A percentile compares a stretch with the other conserved stretches of the same genome.
These are phyloP conservation scores for Calliphora vicina DNA, from an alignment of 1,140 invertebrate genomes.

Conservation along the genomic window DNA sequence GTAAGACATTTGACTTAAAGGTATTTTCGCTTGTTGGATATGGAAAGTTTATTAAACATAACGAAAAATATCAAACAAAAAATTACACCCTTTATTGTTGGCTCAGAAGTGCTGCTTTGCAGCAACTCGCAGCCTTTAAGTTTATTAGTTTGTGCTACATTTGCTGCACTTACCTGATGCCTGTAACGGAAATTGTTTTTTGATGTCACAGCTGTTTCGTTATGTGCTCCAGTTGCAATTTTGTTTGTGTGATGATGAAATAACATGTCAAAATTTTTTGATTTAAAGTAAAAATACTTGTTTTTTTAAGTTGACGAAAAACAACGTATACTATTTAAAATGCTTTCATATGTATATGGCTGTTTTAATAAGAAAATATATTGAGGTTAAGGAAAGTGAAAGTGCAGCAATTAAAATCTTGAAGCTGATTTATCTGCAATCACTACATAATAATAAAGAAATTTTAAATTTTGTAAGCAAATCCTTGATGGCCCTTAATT, in stretches of 20 bases:
- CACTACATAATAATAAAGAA: too few relatives aligned
- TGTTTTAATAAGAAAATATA: too few relatives aligned
- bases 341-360: too few relatives aligned
- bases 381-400: too few relatives aligned
- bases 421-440: too few relatives aligned
- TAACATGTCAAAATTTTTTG: not conserved
- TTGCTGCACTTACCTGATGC: not conserved
- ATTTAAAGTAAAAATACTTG: not conserved
- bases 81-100: not conserved
- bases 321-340: too few relatives aligned
- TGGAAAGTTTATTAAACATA: not conserved
- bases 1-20: not conserved
- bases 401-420: too few relatives aligned
- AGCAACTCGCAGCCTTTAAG: not conserved
- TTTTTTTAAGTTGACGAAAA: not conserved
- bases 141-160: not conserved
- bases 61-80: too few relatives aligned
- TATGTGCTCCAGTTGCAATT: not conserved
- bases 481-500: too few relatives aligned
- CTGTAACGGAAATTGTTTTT: not conserved
- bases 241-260: not conserved
- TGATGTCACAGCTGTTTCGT: not conserved
- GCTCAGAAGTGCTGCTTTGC: not conserved
- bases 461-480: too few relatives aligned
- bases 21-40: not conserved